Evolutionary conservation across 2,113 vertebrate species (phyloP), one percentile per base, ranked within the genome.

Genomic region (Willisornis vidua): DNA sequence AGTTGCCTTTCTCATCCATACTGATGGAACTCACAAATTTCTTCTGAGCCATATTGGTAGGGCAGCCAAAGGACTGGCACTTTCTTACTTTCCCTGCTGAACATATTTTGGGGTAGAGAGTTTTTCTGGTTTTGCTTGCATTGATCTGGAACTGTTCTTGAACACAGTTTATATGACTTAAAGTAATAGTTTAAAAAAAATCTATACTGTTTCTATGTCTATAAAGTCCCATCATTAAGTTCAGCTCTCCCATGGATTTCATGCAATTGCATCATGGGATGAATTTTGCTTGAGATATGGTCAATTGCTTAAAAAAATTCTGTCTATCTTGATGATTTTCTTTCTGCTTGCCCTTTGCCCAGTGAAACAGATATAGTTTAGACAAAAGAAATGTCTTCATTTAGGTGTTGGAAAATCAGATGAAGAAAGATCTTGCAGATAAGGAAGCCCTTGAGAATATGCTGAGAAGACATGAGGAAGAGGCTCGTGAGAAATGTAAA

Each of bases 371-470:
- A 89, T 83, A 71, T 54, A 87, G 85, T 75, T 88, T 93, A 93
- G 80, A 95, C 83, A 79, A 91, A 89, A 91, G 82, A 79, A 90
- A 83, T 96, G 59, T 96, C 92, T 94, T 97, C 83, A 91, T 91
- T 55, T 96, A 99, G 99, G 98, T 99, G 76, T 95, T 99, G 97
- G 99, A 99, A 98, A 98, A 97, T 97, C 99, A 99, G 96, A 99
- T 99, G 98, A 99, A 99, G 98, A 99, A 98, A 94, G 99, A 99
- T 97, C 97, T 99, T 97, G 98, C 99, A 6, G 99, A 99, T 91
- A 99, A 99, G 95, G 99, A 99, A 93, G 98, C 98, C 63, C 98
- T 99, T 92, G 99, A 99, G 97, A 98, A 98, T 85, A 98, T 99
- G 97, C 99, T 99, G 97, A 98, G 98, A 97, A 98, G 98, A 90